phyloP scores from a whole-genome alignment of 2,888 invertebrate genomes.

The Parasteatoda lunata region DNA sequence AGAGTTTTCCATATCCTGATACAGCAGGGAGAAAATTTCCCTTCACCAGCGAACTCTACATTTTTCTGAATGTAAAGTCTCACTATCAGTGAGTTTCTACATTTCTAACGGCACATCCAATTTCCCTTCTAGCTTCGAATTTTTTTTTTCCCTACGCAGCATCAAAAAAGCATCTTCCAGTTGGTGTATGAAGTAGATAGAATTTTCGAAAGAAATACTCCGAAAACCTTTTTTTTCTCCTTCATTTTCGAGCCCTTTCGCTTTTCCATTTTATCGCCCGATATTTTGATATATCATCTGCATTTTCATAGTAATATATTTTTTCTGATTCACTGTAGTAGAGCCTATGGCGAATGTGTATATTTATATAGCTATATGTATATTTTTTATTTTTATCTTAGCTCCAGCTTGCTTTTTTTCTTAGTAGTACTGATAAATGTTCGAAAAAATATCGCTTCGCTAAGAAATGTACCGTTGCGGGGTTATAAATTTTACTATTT shows the following conservation, averaged over 20 bases:
- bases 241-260: background rate
- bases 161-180: no score
- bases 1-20: background rate
- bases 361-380: background rate
- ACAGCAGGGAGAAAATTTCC: conserved; percentile 9
- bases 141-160: no score
- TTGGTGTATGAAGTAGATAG: background rate
- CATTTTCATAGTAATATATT: conserved; percentile 44
- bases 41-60: background rate
- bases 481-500: no score
- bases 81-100: conserved; percentile 6
- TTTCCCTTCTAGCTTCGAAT: conserved; percentile 12
- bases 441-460: background rate
- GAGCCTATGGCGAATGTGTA: background rate
- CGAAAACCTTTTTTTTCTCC: conserved; percentile 6
- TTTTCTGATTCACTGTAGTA: background rate
- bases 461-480: no score
- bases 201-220: conserved; percentile 17
- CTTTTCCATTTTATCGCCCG: conserved; percentile 25
- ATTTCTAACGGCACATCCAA: conserved; percentile 28
- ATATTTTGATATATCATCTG: conserved; percentile 55
- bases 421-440: conserved; percentile 27
- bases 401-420: background rate
- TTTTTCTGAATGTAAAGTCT: conserved; percentile 9
- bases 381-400: background rate